Percentiles rank a stretch among this genome's conserved stretches.
These are phyloP conservation scores for Drosophila picticornis DNA, from an alignment of 2,888 invertebrate genomes.

Conservation along the genomic window DNA sequence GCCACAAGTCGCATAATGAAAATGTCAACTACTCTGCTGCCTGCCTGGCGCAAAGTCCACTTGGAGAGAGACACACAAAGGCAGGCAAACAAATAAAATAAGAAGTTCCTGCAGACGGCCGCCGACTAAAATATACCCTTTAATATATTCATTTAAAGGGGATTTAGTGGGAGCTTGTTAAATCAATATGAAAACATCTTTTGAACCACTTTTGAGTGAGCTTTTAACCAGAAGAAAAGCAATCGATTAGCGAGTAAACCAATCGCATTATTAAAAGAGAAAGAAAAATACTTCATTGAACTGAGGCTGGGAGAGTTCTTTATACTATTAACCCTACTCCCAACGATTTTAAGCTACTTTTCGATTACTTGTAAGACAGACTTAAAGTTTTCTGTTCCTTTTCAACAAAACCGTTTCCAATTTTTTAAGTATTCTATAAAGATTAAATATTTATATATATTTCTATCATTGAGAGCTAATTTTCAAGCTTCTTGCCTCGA, in stretches of 20 bases:
- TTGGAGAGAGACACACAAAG: constrained; percentile 17
- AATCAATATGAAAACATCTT: not conserved
- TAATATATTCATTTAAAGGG: no score
- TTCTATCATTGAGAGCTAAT: not conserved
- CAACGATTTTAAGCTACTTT: not conserved
- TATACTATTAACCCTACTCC: not conserved
- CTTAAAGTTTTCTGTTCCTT: not conserved
- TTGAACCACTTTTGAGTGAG: not conserved
- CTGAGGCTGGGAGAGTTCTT: not conserved
- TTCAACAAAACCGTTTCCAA: not conserved
- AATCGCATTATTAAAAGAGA: not conserved
- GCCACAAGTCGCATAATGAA: constrained; percentile 69
- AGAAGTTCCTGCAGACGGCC: not conserved
- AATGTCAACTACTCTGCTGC: constrained; percentile 64
- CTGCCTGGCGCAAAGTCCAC: constrained; percentile 59
- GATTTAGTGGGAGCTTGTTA: no score
- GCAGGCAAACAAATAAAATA: constrained; percentile 52
- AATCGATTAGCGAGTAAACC: not conserved
- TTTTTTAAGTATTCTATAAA: not conserved
- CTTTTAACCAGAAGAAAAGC: not conserved
- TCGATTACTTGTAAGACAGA: not conserved
- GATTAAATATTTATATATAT: not conserved
- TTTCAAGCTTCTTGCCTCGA: not conserved
- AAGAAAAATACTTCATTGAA: not conserved
- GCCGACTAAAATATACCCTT: constrained; percentile 30